phyloP scores from a whole-genome alignment of 2,888 invertebrate genomes.

The Pherbina coryleti region DNA sequence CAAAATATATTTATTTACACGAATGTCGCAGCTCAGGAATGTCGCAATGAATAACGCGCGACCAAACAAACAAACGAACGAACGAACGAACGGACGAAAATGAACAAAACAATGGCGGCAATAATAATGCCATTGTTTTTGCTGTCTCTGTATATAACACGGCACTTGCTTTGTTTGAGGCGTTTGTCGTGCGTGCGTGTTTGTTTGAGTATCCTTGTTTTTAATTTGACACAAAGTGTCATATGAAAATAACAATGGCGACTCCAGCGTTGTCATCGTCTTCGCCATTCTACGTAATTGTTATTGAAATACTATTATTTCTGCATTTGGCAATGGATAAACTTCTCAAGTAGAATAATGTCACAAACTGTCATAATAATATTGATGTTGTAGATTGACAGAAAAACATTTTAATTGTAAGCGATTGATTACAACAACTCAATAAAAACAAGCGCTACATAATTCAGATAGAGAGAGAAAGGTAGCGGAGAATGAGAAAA shows the following conservation, averaged over 20 bases:
- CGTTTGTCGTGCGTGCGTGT: background rate
- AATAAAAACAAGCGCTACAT: too few relatives aligned
- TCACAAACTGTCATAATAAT: too few relatives aligned
- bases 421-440: too few relatives aligned
- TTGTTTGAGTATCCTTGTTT: background rate
- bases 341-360: too few relatives aligned
- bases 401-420: too few relatives aligned
- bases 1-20: slow-evolving; percentile 32
- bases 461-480: too few relatives aligned
- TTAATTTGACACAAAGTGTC: slow-evolving; percentile 15
- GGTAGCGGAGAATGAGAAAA: too few relatives aligned
- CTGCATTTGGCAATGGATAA: background rate
- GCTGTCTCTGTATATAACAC: background rate
- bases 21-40: background rate
- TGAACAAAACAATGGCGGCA: slow-evolving; percentile 1
- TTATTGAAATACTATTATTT: background rate
- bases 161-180: background rate
- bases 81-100: background rate
- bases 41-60: background rate
- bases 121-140: background rate
- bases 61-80: background rate
- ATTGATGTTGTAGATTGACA: too few relatives aligned
- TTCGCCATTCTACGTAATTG: background rate
- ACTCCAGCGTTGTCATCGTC: background rate
- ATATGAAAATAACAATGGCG: slow-evolving; percentile 14